These are phyloP conservation scores for Drosophila quinaria DNA, from an alignment of 2,888 invertebrate genomes.

Conservation along the genomic window DNA sequence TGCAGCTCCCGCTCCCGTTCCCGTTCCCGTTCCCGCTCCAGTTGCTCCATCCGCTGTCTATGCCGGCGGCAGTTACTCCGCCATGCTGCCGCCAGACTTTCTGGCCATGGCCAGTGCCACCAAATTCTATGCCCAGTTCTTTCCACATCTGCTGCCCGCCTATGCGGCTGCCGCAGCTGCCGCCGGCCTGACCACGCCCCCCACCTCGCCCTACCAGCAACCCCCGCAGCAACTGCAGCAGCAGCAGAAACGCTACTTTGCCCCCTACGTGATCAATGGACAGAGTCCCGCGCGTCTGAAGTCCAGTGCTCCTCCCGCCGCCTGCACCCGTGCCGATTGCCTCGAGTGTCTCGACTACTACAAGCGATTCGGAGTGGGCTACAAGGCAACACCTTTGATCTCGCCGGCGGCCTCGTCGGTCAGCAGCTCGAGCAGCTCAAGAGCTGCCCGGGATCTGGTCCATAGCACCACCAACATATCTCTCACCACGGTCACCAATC, in stretches of 20 bases:
- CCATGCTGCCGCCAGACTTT: conserved; percentile 73
- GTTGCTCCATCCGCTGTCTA: conserved; percentile 25
- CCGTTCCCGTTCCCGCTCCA: conserved; percentile 16
- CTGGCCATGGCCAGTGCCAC: conserved; percentile 83
- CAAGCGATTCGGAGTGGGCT: conserved; percentile 60
- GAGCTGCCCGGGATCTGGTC: conserved; percentile 48
- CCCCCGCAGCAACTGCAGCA: conserved; percentile 46
- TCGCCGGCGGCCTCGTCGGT: conserved; percentile 77
- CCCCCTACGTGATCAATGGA: conserved; percentile 69
- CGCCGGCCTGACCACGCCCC: conserved; percentile 66
- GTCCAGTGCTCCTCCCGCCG: conserved; percentile 19
- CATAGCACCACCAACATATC: conserved; percentile 63
- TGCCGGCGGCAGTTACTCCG: conserved; percentile 46
- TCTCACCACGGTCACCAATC: conserved; percentile 74
- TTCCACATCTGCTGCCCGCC: conserved; percentile 81
- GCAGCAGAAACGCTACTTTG: conserved; percentile 75
- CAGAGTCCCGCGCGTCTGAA: conserved; percentile 50
- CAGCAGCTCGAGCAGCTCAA: conserved; percentile 69
- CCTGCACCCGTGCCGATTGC: conserved; percentile 75
- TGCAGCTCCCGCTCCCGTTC: neutral
- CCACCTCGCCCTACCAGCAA: conserved; percentile 67
- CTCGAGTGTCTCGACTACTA: conserved; percentile 79
- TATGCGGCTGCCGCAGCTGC: conserved; percentile 77
- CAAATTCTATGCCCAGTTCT: conserved; percentile 83
- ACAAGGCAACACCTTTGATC: conserved; percentile 61